A percentile compares a stretch with the other conserved stretches of the same genome.
phyloP scores from a whole-genome alignment of 1,140 invertebrate genomes.

The Euborellia annulipes region DNA sequence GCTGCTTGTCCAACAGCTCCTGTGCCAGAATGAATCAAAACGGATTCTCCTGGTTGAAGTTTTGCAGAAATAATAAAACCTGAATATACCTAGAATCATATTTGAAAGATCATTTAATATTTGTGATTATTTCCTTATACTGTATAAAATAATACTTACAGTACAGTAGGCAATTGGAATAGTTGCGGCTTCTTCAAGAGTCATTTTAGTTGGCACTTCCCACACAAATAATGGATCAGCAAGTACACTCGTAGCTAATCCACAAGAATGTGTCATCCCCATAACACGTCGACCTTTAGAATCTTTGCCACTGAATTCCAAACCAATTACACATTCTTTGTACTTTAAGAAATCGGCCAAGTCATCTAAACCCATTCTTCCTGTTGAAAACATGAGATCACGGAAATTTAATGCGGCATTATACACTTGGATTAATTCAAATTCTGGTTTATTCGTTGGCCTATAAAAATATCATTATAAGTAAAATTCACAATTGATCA shows the following conservation, averaged over 20 bases:
- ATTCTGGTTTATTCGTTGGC: conserved; percentile 26
- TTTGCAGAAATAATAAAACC: too few relatives aligned
- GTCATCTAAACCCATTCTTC: conserved; percentile 87
- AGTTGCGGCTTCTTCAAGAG: conserved; percentile 78
- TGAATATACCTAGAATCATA: too few relatives aligned
- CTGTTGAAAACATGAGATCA: conserved; percentile 93
- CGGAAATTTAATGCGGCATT: conserved; percentile 93
- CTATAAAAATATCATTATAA: conserved; percentile 17
- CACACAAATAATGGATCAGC: conserved; percentile 76
- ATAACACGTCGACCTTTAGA: conserved; percentile 65
- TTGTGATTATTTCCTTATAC: too few relatives aligned
- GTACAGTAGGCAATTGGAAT: conserved; percentile 91
- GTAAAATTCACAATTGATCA: too few relatives aligned
- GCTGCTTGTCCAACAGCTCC: conserved; percentile 94
- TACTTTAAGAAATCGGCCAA: conserved; percentile 72
- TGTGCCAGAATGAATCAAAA: conserved; percentile 88
- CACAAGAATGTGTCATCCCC: conserved; percentile 80
- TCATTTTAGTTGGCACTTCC: conserved; percentile 78
- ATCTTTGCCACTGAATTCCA: conserved; percentile 81
- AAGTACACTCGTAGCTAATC: conserved; percentile 74
- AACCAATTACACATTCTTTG: conserved; percentile 75
- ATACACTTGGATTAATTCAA: conserved; percentile 69
- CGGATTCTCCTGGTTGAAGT: conserved; percentile 61
- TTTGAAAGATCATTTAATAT: too few relatives aligned
- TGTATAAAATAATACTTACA: too few relatives aligned